Conservation (phyloP, 2,888 invertebrate species). For the Cremastinae sp. region DNA sequence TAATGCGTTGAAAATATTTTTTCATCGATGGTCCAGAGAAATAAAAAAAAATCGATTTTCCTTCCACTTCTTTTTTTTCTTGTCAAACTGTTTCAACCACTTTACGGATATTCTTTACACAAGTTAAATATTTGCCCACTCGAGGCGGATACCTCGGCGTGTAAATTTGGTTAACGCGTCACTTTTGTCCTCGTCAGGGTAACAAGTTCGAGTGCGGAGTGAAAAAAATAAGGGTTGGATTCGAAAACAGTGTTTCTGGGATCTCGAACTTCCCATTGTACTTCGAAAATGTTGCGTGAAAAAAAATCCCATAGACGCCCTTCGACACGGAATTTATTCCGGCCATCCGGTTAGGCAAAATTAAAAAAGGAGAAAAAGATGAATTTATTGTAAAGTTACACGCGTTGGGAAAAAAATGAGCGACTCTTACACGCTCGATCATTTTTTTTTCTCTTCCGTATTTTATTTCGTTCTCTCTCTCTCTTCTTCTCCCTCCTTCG, state of each 20-base stretch:
- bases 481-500: no score
- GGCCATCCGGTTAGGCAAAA: slow-evolving; percentile 54
- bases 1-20: no score
- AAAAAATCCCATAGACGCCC: slow-evolving; percentile 33
- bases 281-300: no score
- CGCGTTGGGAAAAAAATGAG: slow-evolving; percentile 67
- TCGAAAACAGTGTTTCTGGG: slow-evolving; percentile 19
- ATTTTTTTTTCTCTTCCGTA: slow-evolving; percentile 25
- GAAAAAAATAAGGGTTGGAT: slow-evolving; percentile 48
- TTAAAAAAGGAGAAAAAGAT: slow-evolving; percentile 59
- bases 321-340: slow-evolving; percentile 1
- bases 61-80: slow-evolving; percentile 4
- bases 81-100: slow-evolving; percentile 30
- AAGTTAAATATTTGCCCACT: slow-evolving; percentile 74
- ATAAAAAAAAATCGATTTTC: no score
- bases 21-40: no score
- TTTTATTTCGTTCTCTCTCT: slow-evolving; percentile 15
- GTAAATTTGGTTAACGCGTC: slow-evolving; percentile 64
- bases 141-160: slow-evolving; percentile 4
- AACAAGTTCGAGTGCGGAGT: slow-evolving; percentile 26
- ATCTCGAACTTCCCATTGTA: slow-evolving; percentile 48
- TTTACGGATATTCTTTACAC: slow-evolving; percentile 64
- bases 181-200: slow-evolving; percentile 39
- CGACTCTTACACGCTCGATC: slow-evolving; percentile 31
- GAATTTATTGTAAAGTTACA: slow-evolving; percentile 76